These are phyloP conservation scores for Minunthozetes semirufus DNA, from an alignment of 2,888 invertebrate genomes.

Conservation along the genomic window DNA sequence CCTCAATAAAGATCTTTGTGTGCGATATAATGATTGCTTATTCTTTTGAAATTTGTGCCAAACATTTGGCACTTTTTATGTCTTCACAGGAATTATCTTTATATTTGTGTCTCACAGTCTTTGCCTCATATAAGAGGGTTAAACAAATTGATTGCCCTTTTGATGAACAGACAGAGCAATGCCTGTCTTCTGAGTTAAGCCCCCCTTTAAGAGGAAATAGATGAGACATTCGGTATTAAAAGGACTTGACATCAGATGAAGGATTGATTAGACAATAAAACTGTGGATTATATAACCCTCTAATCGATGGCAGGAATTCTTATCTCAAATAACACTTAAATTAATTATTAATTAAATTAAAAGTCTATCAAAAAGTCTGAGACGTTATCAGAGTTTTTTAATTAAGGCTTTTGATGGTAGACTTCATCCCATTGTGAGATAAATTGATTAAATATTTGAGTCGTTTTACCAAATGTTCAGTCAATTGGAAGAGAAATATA, in stretches of 20 bases:
- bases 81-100: no score
- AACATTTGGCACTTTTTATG: neutral
- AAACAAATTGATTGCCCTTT: neutral
- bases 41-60: neutral
- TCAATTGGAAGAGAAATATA: no score
- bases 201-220: neutral
- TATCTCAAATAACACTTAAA: no score
- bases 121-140: neutral
- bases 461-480: no score
- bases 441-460: no score
- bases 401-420: no score
- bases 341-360: no score
- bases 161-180: neutral
- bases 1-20: neutral
- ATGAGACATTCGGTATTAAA: neutral
- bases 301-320: no score
- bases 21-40: neutral
- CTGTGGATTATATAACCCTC: neutral
- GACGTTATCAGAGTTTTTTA: no score
- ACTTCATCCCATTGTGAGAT: no score
- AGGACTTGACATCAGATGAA: conserved; percentile 8
- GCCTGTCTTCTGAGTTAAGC: neutral
- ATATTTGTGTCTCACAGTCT: no score
- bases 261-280: neutral
- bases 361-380: no score